Percentiles rank a stretch among this genome's conserved stretches.
Evolutionary conservation across 2,888 invertebrate species (phyloP).

Genomic region (Scrobipalpa atriplicella): DNA sequence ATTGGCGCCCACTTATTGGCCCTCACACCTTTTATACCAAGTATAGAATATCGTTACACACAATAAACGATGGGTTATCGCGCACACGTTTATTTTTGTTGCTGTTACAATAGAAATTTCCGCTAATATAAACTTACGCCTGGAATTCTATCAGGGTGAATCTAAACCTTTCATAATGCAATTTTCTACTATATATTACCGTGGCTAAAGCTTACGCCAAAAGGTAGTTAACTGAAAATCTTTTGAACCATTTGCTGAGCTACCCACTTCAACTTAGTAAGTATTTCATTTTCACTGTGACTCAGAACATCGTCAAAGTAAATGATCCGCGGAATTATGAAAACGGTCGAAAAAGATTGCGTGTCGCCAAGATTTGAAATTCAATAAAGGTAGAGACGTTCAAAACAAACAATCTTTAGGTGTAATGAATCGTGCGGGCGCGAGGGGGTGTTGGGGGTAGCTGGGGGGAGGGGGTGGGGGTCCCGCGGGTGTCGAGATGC

Average conservation of each 20-base stretch:
- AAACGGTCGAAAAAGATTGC: conserved; percentile 6
- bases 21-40: not conserved
- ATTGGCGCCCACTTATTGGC: conserved; percentile 23
- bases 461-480: conserved; percentile 40
- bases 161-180: too few relatives aligned
- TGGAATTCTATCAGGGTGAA: not conserved
- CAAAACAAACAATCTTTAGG: conserved; percentile 50
- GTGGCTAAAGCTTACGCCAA: too few relatives aligned
- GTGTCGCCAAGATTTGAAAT: conserved; percentile 32
- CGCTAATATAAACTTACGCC: too few relatives aligned
- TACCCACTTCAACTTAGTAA: too few relatives aligned
- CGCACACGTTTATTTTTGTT: not conserved
- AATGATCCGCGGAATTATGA: conserved; percentile 4
- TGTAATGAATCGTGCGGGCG: conserved; percentile 50
- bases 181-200: too few relatives aligned
- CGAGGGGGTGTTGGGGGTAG: conserved; percentile 33
- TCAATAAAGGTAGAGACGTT: conserved; percentile 40
- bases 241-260: too few relatives aligned
- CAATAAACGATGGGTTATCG: not conserved
- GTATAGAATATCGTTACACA: not conserved
- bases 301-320: too few relatives aligned
- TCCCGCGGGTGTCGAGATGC: conserved; percentile 41
- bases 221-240: too few relatives aligned
- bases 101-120: not conserved
- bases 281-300: too few relatives aligned